Conservation (phyloP, 1,140 invertebrate species). For the Drosophila jambulina region DNA sequence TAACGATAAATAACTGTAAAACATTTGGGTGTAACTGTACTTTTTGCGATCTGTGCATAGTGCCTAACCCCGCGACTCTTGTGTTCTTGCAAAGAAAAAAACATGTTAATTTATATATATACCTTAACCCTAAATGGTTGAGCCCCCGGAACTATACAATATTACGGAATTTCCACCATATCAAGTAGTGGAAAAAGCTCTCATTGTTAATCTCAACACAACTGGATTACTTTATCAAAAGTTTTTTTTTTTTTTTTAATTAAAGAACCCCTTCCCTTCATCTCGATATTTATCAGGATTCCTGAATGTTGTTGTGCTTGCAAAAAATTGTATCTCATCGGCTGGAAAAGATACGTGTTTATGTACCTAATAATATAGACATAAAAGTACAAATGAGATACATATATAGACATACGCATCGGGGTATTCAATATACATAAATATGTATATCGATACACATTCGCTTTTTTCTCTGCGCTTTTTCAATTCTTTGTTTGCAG, state of each 20-base stretch:
- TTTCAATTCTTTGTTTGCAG: background rate
- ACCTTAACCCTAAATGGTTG: constrained; percentile 18
- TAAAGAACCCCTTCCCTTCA: background rate
- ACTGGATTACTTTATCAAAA: background rate
- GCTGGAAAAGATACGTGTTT: constrained; percentile 10
- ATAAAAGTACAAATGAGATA: constrained; percentile 25
- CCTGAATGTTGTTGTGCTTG: background rate
- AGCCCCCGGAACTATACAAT: constrained; percentile 1
- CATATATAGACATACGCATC: constrained; percentile 12
- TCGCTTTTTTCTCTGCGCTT: constrained; percentile 1
- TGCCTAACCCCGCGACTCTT: constrained; percentile 37
- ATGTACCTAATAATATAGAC: constrained; percentile 26
- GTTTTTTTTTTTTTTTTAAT: too few species aligned
- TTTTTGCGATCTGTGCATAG: constrained; percentile 52
- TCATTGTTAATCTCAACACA: background rate
- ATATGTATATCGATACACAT: constrained; percentile 30
- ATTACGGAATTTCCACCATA: background rate
- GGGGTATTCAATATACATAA: background rate
- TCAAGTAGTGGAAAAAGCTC: background rate
- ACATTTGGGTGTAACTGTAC: constrained; percentile 42
- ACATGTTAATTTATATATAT: constrained; percentile 1
- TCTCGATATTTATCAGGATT: background rate
- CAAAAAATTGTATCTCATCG: constrained; percentile 1
- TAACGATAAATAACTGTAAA: constrained; percentile 35
- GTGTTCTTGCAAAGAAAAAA: constrained; percentile 16